These are phyloP conservation scores for Columba guinea DNA, from an alignment of 2,797 vertebrate genomes.

Conservation along the genomic window DNA sequence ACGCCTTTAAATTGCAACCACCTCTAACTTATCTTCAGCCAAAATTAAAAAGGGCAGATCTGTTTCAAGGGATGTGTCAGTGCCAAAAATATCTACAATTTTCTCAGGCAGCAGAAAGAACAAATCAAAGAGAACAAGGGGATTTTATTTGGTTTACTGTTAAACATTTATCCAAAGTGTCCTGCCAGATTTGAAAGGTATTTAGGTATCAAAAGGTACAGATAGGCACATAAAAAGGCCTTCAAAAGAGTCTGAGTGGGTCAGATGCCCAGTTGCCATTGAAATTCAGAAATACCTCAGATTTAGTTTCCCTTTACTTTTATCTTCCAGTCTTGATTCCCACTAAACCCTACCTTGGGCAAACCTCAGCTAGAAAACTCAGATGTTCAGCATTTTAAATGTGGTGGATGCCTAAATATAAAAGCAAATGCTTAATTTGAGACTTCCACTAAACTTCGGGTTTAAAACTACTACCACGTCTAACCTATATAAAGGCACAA, in stretches of 20 bases:
- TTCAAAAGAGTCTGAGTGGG: neutral
- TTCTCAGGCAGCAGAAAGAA: neutral
- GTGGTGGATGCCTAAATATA: constrained; percentile 30
- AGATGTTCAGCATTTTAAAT: constrained; percentile 3
- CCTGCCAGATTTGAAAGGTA: neutral
- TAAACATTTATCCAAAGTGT: neutral
- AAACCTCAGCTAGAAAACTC: constrained; percentile 22
- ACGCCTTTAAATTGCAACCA: neutral
- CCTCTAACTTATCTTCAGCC: neutral
- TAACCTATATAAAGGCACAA: neutral
- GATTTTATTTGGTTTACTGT: neutral
- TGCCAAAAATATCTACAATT: neutral
- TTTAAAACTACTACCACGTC: constrained; percentile 9
- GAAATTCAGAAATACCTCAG: neutral
- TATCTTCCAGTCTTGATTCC: neutral
- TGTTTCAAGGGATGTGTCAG: fast-evolving
- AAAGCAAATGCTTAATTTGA: constrained; percentile 32
- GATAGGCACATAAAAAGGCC: neutral
- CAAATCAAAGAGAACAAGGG: neutral
- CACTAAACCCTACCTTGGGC: neutral
- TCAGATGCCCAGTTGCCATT: neutral
- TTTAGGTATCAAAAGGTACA: neutral
- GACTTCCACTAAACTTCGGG: neutral
- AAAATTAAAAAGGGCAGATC: neutral
- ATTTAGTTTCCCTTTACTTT: neutral